Conservation (phyloP, 1,140 invertebrate species). For the Leguminivora glycinivorella region DNA sequence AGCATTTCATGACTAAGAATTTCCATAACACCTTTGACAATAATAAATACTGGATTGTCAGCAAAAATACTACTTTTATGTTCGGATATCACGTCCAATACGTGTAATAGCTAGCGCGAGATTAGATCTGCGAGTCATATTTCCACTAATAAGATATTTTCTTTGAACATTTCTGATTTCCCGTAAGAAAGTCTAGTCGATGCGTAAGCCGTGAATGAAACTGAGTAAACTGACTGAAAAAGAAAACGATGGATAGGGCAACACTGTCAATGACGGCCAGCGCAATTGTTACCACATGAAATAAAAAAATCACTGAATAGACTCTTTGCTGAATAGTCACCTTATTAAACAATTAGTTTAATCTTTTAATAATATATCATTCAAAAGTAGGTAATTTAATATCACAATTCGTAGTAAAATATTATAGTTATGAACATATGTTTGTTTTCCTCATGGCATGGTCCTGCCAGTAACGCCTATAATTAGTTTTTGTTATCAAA, state of each 20-base stretch:
- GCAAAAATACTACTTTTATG: constrained; percentile 9
- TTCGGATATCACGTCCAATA: neutral
- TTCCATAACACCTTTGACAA: constrained; percentile 56
- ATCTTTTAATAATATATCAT: too few species aligned
- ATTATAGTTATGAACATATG: too few species aligned
- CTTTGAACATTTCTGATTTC: constrained; percentile 27
- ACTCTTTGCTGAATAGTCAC: too few species aligned
- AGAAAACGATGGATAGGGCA: neutral
- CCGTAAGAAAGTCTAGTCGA: constrained; percentile 18
- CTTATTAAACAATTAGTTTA: too few species aligned
- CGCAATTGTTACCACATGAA: neutral
- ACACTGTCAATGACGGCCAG: neutral
- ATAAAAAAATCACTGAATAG: too few species aligned
- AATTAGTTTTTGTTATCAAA: too few species aligned
- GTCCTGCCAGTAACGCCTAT: too few species aligned
- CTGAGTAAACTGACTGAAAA: constrained; percentile 21
- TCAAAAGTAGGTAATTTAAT: too few species aligned
- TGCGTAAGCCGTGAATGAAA: constrained; percentile 22
- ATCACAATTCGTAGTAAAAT: too few species aligned
- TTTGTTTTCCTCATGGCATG: too few species aligned
- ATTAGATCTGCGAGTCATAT: constrained; percentile 11
- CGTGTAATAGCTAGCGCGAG: neutral
- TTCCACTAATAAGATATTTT: constrained; percentile 20
- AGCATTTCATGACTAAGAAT: constrained; percentile 67
- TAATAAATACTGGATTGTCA: constrained; percentile 12